Conservation (phyloP, 2,797 vertebrate species). For the Fundulus diaphanus region DNA sequence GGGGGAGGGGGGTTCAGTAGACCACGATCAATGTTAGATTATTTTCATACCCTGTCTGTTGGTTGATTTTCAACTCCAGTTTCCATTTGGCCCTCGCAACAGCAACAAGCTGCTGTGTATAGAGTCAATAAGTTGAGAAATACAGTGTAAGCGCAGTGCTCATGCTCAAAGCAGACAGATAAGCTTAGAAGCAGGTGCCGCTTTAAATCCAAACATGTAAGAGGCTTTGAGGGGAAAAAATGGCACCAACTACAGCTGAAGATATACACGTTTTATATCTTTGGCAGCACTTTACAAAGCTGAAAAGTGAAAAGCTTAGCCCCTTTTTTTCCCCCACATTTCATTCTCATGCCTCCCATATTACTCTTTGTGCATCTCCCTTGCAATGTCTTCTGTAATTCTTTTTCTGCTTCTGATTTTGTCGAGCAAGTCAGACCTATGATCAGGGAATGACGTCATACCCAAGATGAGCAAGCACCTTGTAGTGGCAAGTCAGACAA, state of each 20-base stretch:
- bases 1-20: too few relatives aligned
- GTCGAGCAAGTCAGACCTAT: neutral
- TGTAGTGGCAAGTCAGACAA: neutral
- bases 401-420: neutral
- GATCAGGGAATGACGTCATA: neutral
- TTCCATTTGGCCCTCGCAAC: slow-evolving; percentile 15
- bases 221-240: neutral
- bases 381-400: neutral
- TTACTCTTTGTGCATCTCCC: neutral
- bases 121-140: slow-evolving; percentile 35
- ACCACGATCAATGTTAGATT: slow-evolving; percentile 27
- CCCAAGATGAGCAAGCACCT: neutral
- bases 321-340: neutral
- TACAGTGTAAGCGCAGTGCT: slow-evolving; percentile 1
- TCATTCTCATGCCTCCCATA: neutral
- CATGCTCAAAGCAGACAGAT: slow-evolving; percentile 32
- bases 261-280: neutral
- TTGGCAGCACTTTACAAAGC: neutral
- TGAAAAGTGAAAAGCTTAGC: neutral
- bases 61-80: slow-evolving; percentile 18
- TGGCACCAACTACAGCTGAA: neutral
- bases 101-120: slow-evolving; percentile 24
- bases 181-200: slow-evolving; percentile 24
- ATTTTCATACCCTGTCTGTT: slow-evolving; percentile 7
- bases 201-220: slow-evolving; percentile 31